A percentile compares a stretch with the other conserved stretches of the same genome.
Conservation (phyloP, 92 coral and sea anemone species). For the Palythoa heliodiscus region DNA sequence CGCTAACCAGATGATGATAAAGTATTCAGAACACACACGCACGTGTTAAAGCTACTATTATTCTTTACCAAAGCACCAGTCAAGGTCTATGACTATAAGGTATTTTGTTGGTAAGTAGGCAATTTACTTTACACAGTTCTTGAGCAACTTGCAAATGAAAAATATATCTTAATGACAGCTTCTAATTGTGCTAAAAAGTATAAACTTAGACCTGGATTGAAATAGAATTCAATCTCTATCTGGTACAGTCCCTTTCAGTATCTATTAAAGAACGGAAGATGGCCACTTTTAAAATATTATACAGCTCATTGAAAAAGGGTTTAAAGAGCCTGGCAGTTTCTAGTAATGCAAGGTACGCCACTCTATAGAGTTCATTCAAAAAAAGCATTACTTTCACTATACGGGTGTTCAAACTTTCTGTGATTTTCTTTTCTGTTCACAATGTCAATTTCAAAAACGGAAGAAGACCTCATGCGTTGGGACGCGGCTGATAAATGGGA, state of each 20-base stretch:
- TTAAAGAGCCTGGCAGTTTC: neutral
- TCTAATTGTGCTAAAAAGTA: neutral
- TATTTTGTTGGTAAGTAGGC: neutral
- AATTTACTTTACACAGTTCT: slow-evolving; percentile 9
- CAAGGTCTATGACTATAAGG: slow-evolving; percentile 9
- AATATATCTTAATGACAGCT: neutral
- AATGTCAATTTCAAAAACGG: neutral
- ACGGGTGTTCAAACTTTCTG: neutral
- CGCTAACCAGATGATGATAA: slow-evolving; percentile 24
- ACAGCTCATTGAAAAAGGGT: neutral
- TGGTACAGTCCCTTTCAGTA: neutral
- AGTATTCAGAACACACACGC: slow-evolving; percentile 17
- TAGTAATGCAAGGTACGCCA: neutral
- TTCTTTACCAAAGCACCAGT: slow-evolving; percentile 3
- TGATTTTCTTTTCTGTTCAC: neutral
- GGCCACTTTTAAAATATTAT: neutral
- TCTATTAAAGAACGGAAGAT: neutral
- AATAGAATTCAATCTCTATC: neutral
- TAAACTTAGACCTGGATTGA: neutral
- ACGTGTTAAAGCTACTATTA: slow-evolving; percentile 14
- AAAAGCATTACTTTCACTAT: neutral
- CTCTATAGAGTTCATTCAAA: neutral
- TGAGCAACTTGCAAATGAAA: slow-evolving; percentile 14
- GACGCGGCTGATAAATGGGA: neutral
- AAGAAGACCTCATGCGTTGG: neutral